A percentile compares a stretch with the other conserved stretches of the same genome.
Evolutionary conservation across 1,140 invertebrate genomes (phyloP).

Genomic region (Procambarus virginalis): DNA sequence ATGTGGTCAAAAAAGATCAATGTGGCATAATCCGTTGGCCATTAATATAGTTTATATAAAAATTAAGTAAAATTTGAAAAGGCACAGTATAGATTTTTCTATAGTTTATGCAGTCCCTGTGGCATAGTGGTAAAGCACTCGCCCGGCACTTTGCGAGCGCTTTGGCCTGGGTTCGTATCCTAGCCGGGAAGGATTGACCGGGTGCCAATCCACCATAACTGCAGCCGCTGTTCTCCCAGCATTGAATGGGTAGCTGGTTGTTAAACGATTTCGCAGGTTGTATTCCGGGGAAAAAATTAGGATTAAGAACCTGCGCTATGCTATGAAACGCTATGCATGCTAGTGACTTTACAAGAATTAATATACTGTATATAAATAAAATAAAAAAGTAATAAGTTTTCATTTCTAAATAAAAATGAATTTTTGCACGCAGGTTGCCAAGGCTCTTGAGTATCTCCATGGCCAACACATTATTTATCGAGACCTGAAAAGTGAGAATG

Average conservation of each 20-base stretch:
- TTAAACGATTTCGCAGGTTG: too few species aligned
- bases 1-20: neutral
- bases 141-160: too few species aligned
- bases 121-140: too few species aligned
- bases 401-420: neutral
- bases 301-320: neutral
- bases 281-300: too few species aligned
- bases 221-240: too few species aligned
- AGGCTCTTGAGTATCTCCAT: slow-evolving; percentile 97
- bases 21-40: neutral
- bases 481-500: slow-evolving; percentile 98
- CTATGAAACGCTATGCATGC: too few species aligned
- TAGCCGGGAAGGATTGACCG: too few species aligned
- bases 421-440: slow-evolving; percentile 80
- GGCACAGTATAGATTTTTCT: neutral
- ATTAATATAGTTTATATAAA: neutral
- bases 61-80: neutral
- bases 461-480: slow-evolving; percentile 94
- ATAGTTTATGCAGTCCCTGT: neutral
- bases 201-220: too few species aligned
- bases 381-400: too few species aligned
- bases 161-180: too few species aligned
- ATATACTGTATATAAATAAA: neutral
- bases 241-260: too few species aligned
- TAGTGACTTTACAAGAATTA: neutral